phyloP scores from a whole-genome alignment of 2,888 invertebrate genomes.

The Eurois occulta region DNA sequence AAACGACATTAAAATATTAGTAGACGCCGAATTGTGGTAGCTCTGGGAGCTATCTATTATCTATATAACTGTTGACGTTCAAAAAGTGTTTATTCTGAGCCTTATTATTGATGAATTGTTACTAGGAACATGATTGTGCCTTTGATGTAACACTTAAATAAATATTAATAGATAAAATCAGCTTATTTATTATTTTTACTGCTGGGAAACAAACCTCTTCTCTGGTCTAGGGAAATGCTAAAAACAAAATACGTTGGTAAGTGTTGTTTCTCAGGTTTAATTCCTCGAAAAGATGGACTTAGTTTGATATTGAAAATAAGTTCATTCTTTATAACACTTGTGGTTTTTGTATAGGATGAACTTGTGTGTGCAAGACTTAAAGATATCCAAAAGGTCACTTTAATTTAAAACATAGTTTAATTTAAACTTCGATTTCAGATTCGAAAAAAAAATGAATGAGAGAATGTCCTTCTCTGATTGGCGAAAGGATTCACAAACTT shows the following conservation, averaged over 20 bases:
- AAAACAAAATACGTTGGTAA: not conserved
- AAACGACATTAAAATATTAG: constrained; percentile 5
- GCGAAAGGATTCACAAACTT: constrained; percentile 53
- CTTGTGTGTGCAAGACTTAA: not conserved
- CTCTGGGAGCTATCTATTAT: not conserved
- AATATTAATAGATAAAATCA: not conserved
- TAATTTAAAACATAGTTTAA: constrained; percentile 36
- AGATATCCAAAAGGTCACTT: not conserved
- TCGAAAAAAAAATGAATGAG: constrained; percentile 21
- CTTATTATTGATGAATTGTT: not conserved
- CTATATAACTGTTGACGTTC: not conserved
- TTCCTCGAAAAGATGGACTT: not conserved
- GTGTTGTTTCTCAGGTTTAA: not conserved
- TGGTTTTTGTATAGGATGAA: too few relatives aligned
- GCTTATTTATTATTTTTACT: not conserved
- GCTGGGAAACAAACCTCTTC: not conserved
- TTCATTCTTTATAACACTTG: not conserved
- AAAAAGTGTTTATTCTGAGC: not conserved
- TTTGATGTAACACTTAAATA: not conserved
- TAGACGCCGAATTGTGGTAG: not conserved
- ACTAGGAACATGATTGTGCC: not conserved
- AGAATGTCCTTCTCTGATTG: constrained; percentile 38
- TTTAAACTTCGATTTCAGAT: constrained; percentile 26
- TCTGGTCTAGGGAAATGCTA: not conserved
- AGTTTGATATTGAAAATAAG: not conserved